A percentile compares a stretch with the other conserved stretches of the same genome.
Conservation (phyloP, 2,888 invertebrate genomes). For the Steinernema hermaphroditum region DNA sequence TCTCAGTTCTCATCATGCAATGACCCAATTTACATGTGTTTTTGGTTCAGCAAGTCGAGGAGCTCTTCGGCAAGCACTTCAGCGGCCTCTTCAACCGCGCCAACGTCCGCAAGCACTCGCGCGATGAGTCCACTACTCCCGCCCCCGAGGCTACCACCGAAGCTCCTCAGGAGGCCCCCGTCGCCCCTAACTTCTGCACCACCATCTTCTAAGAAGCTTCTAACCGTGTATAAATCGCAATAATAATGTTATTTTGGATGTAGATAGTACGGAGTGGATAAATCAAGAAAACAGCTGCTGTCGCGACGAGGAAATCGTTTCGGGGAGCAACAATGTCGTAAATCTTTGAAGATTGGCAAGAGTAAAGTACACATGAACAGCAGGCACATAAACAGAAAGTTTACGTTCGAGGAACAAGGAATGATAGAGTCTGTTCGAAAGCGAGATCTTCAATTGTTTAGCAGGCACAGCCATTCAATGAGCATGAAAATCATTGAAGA, state of each 20-base stretch:
- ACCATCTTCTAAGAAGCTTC: constrained; percentile 52
- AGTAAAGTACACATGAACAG: no score
- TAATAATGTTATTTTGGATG: constrained; percentile 32
- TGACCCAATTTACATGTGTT: neutral
- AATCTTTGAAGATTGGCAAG: no score
- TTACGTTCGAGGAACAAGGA: no score
- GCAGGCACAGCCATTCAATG: no score
- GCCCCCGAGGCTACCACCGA: constrained; percentile 44
- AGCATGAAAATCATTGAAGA: no score
- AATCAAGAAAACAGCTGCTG: constrained; percentile 2
- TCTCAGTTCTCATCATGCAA: neutral
- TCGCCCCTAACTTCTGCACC: constrained; percentile 64
- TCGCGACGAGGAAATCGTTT: neutral
- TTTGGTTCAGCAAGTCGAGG: constrained; percentile 57
- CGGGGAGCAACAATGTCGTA: no score
- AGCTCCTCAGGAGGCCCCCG: constrained; percentile 52
- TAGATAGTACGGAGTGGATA: constrained; percentile 3
- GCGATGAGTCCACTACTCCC: constrained; percentile 36
- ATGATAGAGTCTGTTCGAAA: no score
- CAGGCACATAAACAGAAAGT: no score
- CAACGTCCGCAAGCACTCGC: constrained; percentile 39
- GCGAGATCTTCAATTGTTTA: no score
- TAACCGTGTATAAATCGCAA: neutral
- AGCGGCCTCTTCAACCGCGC: constrained; percentile 53
- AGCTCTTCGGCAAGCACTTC: constrained; percentile 54